A percentile compares a stretch with the other conserved stretches of the same genome.
Evolutionary conservation across 1,140 invertebrate genomes (phyloP).

Genomic region (Ctenoplectra terminalis): DNA sequence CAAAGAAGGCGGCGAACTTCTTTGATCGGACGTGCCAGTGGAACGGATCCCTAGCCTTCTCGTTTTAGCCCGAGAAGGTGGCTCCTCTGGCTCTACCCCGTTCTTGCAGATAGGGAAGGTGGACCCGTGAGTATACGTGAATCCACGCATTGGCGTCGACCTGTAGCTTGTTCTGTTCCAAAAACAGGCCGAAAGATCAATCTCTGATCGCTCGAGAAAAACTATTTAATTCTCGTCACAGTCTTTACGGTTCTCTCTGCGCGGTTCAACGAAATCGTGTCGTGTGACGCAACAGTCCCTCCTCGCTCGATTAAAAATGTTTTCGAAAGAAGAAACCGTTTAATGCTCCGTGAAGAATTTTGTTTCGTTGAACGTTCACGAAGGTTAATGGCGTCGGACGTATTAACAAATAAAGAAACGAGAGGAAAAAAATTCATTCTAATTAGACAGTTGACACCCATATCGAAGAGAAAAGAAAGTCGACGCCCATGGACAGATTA

Average conservation of each 20-base stretch:
- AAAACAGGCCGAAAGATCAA: no score
- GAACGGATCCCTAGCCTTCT: conserved; percentile 44
- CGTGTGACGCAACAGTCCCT: no score
- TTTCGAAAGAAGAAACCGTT: no score
- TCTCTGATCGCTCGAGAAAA: no score
- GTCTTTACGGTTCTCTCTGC: no score
- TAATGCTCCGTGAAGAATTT: no score
- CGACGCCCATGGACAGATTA: conserved; percentile 51
- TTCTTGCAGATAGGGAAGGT: conserved; percentile 43
- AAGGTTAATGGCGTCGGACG: not conserved
- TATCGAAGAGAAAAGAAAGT: conserved; percentile 6
- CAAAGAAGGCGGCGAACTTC: conserved; percentile 57
- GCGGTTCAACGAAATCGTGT: no score
- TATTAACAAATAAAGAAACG: not conserved
- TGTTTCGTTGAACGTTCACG: no score
- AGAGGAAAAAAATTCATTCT: not conserved
- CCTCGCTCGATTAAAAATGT: no score
- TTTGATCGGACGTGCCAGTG: conserved; percentile 67
- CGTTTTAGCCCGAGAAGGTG: conserved; percentile 60
- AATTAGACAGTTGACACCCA: not conserved
- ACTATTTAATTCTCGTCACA: no score
- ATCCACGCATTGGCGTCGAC: conserved; percentile 26
- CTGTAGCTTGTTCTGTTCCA: not conserved
- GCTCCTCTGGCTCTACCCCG: conserved; percentile 50
- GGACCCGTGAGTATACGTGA: conserved; percentile 11